These are phyloP conservation scores for Zenarchopterus dispar DNA, from an alignment of 2,797 vertebrate genomes.

Conservation along the genomic window DNA sequence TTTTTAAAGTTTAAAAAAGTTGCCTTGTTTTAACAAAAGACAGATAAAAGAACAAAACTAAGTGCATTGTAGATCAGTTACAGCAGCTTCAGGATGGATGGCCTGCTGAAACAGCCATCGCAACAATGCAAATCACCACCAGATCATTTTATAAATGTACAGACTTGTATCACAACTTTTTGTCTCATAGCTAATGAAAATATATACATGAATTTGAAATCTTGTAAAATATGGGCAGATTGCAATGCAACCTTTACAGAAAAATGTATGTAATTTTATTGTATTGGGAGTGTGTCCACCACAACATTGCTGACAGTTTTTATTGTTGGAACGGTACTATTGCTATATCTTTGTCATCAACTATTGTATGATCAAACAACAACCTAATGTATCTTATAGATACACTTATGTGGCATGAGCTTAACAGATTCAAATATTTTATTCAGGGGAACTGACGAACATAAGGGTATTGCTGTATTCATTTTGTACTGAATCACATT, in stretches of 20 bases:
- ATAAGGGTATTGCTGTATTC: constrained; percentile 90
- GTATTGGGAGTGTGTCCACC: constrained; percentile 87
- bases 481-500: constrained; percentile 98
- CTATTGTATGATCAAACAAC: constrained; percentile 87
- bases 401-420: constrained; percentile 93
- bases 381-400: constrained; percentile 99
- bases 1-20: constrained; percentile 80
- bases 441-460: constrained; percentile 88
- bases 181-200: constrained; percentile 86
- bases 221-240: constrained; percentile 91
- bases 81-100: constrained; percentile 80
- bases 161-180: constrained; percentile 82
- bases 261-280: constrained; percentile 88
- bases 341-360: constrained; percentile 87
- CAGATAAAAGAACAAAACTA: constrained; percentile 62
- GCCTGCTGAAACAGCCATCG: constrained; percentile 54
- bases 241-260: constrained; percentile 95
- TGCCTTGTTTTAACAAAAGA: constrained; percentile 85
- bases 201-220: constrained; percentile 74
- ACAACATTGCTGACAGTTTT: constrained; percentile 87
- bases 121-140: constrained; percentile 79
- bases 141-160: constrained; percentile 84
- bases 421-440: constrained; percentile 92
- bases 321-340: constrained; percentile 95
- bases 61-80: constrained; percentile 77